Percentiles rank a stretch among this genome's conserved stretches.
Evolutionary conservation across 1,140 invertebrate genomes (phyloP).

Genomic region (Papilio aristodemus): DNA sequence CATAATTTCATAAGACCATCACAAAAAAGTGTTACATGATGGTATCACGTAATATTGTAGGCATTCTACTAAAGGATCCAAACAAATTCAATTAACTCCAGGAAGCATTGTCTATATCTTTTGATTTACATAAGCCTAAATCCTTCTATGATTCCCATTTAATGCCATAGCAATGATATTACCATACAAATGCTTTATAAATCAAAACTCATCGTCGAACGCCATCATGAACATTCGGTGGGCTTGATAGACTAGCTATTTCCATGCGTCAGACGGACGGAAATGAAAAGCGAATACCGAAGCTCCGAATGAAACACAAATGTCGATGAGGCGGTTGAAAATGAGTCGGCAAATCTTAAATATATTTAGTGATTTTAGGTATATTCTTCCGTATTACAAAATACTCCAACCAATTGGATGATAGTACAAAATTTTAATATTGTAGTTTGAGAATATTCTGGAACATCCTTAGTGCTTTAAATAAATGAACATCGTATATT

Average conservation of each 20-base stretch:
- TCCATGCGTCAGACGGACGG: constrained; percentile 26
- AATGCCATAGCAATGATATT: not conserved
- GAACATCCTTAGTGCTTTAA: too few relatives aligned
- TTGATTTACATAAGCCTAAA: not conserved
- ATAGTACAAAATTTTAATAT: too few relatives aligned
- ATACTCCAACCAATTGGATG: too few relatives aligned
- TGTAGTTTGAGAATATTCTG: too few relatives aligned
- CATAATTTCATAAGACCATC: too few relatives aligned
- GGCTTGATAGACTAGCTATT: constrained; percentile 27
- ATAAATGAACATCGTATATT: too few relatives aligned
- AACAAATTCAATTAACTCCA: not conserved
- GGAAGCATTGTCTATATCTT: not conserved
- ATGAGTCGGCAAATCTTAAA: not conserved
- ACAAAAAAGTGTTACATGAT: too few relatives aligned
- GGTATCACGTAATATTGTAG: too few relatives aligned
- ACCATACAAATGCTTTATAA: not conserved
- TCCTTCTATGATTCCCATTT: not conserved
- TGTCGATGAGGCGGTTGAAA: not conserved
- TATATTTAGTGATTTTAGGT: too few relatives aligned
- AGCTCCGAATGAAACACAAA: not conserved
- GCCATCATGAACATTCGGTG: not conserved
- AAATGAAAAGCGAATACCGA: constrained; percentile 25
- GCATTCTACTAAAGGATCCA: too few relatives aligned
- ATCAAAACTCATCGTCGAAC: constrained; percentile 5
- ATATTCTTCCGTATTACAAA: too few relatives aligned